These are phyloP conservation scores for Hyles euphorbiae DNA, from an alignment of 1,140 invertebrate genomes.

Conservation along the genomic window DNA sequence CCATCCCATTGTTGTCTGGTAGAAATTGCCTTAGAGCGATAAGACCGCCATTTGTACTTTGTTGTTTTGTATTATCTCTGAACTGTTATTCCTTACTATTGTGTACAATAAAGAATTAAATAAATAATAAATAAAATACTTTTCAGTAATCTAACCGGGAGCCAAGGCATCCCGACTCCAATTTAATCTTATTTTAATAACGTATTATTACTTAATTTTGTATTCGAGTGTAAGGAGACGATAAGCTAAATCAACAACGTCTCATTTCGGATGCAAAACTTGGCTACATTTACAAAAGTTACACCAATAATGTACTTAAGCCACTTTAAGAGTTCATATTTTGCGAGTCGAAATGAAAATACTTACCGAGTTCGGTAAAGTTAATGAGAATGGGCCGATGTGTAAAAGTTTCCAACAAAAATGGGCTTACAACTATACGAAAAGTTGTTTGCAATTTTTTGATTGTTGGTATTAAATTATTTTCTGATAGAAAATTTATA, in stretches of 20 bases:
- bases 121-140: no score
- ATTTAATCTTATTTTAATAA: constrained; percentile 33
- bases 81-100: no score
- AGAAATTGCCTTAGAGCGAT: no score
- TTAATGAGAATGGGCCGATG: not conserved
- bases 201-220: constrained; percentile 33
- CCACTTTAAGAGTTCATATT: not conserved
- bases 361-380: not conserved
- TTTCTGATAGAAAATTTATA: no score
- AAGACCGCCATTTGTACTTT: no score
- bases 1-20: no score
- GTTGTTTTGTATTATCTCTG: no score
- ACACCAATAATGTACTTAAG: constrained; percentile 4
- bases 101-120: no score
- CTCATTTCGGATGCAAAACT: constrained; percentile 17
- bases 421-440: no score
- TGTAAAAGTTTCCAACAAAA: no score
- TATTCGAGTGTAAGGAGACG: constrained; percentile 27
- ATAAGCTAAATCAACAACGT: constrained; percentile 29
- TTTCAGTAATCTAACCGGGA: not conserved
- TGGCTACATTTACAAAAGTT: constrained; percentile 24
- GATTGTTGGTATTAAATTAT: no score
- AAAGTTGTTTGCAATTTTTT: no score
- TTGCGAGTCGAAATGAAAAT: not conserved
- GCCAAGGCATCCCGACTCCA: constrained; percentile 9